These are phyloP conservation scores for Brachypterus glaber DNA, from an alignment of 2,888 invertebrate species.

Conservation along the genomic window DNA sequence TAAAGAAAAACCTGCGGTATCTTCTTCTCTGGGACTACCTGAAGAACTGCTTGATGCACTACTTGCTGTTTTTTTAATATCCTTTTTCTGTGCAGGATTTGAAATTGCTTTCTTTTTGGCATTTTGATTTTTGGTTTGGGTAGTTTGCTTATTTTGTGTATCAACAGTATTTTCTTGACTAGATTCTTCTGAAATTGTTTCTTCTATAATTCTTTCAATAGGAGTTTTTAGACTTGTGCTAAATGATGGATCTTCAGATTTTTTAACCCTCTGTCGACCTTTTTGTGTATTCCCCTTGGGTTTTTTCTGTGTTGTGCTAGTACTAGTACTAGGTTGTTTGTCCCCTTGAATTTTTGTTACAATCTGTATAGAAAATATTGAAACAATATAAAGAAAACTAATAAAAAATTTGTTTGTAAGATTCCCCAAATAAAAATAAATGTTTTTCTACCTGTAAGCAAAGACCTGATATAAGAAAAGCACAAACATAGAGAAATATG, in stretches of 20 bases:
- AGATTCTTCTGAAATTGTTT: constrained; percentile 23
- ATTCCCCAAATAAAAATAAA: no score
- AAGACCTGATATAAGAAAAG: no score
- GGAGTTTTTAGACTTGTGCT: constrained; percentile 24
- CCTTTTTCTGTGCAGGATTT: constrained; percentile 7
- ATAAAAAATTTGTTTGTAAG: no score
- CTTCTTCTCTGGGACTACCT: constrained; percentile 13
- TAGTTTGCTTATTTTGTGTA: constrained; percentile 9
- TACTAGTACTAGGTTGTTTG: no score
- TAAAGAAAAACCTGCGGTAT: constrained; percentile 20
- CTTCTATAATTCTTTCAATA: constrained; percentile 27
- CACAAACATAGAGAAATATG: no score
- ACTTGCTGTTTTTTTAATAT: constrained; percentile 3
- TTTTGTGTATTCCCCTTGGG: constrained; percentile 14
- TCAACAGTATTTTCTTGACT: background rate
- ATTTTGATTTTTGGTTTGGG: constrained; percentile 16
- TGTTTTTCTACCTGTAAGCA: no score
- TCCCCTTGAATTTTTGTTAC: no score
- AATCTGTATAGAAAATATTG: no score
- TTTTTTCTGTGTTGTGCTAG: no score
- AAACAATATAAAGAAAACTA: no score
- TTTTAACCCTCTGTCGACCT: constrained; percentile 19
- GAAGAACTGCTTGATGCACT: background rate
- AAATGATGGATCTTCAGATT: constrained; percentile 23
- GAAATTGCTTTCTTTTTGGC: constrained; percentile 7